Percentiles rank a stretch among this genome's conserved stretches.
phyloP scores from a whole-genome alignment of 2,113 vertebrate species.

The Cnemophilus loriae region DNA sequence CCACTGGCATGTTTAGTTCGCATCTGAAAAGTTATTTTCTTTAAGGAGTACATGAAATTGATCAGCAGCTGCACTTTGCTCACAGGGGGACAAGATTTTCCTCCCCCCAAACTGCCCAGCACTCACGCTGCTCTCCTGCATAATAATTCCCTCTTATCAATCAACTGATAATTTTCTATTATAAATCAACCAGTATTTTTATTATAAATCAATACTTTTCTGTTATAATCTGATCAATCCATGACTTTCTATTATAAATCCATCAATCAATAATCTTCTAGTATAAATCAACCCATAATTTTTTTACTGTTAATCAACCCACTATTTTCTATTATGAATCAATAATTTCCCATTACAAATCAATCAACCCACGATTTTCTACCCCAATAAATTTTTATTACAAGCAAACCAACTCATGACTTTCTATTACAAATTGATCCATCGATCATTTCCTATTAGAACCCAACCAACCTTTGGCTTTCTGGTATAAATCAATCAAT shows the following conservation, averaged over 20 bases:
- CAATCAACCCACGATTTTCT: not conserved
- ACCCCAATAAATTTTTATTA: not conserved
- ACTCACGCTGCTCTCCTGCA: fast-evolving
- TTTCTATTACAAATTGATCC: not conserved
- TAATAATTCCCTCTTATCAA: not conserved
- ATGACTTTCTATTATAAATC: not conserved
- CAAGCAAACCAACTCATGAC: not conserved
- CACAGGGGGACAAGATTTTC: fast-evolving
- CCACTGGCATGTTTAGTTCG: fast-evolving
- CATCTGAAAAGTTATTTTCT: not conserved
- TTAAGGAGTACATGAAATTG: fast-evolving
- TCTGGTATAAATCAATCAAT: fast-evolving
- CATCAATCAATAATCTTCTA: not conserved
- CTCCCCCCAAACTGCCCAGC: not conserved
- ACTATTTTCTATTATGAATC: fast-evolving
- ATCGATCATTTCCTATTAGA: not conserved
- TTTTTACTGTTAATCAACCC: not conserved
- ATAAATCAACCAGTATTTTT: not conserved
- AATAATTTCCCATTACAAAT: not conserved
- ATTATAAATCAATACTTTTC: not conserved
- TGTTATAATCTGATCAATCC: not conserved
- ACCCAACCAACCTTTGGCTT: not conserved
- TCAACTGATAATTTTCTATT: too few species aligned
- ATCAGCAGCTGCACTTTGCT: not conserved
- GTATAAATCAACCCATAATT: not conserved